These are phyloP conservation scores for Megatriorchis doriae DNA, from an alignment of 2,113 vertebrate genomes.

Conservation along the genomic window DNA sequence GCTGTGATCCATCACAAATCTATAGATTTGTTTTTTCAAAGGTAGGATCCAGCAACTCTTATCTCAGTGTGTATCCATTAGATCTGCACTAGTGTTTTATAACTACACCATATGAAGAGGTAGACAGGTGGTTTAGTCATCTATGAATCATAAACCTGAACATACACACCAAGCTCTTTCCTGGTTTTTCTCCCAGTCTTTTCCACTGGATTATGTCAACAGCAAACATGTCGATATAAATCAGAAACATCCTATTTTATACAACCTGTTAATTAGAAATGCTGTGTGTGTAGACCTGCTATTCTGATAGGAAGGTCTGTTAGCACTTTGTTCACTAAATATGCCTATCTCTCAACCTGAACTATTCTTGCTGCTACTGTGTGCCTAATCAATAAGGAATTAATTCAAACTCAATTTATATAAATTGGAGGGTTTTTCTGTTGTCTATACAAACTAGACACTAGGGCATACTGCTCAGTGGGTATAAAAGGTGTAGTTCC, in stretches of 20 bases:
- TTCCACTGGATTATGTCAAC: background rate
- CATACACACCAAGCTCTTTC: accelerated
- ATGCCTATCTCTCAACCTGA: background rate
- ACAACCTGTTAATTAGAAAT: too few relatives aligned
- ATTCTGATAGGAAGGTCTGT: too few relatives aligned
- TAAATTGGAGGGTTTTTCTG: background rate
- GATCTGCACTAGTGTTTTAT: background rate
- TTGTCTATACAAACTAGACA: background rate
- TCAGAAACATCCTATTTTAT: background rate
- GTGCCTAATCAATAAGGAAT: background rate
- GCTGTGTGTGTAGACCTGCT: too few relatives aligned
- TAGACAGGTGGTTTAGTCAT: background rate
- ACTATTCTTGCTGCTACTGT: background rate
- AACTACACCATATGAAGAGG: background rate
- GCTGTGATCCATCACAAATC: background rate
- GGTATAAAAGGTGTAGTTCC: background rate
- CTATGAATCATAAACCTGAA: background rate
- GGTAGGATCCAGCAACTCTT: background rate
- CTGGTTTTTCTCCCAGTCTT: background rate
- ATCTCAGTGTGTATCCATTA: background rate
- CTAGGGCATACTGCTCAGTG: background rate
- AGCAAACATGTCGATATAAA: background rate
- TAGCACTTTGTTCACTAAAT: background rate
- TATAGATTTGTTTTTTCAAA: background rate
- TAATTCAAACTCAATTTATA: background rate